Base-by-base conservation (phyloP, 2,888 invertebrate genomes). In the Steinernema hermaphroditum region DNA sequence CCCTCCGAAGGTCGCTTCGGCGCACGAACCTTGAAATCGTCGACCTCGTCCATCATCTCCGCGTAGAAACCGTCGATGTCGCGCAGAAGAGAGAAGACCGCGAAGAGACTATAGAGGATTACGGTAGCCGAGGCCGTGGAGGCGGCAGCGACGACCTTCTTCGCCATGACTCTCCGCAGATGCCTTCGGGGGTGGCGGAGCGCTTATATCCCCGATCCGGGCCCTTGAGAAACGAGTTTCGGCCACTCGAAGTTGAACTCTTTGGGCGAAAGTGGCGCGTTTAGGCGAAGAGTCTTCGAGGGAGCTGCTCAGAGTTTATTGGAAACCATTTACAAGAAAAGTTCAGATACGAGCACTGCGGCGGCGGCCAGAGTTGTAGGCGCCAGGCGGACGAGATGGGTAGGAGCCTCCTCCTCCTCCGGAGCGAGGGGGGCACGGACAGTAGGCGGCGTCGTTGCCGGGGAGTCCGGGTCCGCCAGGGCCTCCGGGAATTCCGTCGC, bases 11-110 rank as follows among this genome's bases (percentile, higher is more conserved):
- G n/a, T n/a, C n/a, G n/a, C n/a, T n/a, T n/a, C n/a, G n/a, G n/a
- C n/a, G n/a, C 19, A 46, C 46, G 8, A 22, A 50, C 50, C 50
- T 50, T 50, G 24, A 50, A 50, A 16, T 50, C 50, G 24, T 50
- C 50, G 22, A 50, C 9, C 2, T 50, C 50, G 22, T 6, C 24
- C 50, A 50, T 22, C 19, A 50, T 24, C 8, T 50, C 50, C 2
- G 19, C 22, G 24, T 50, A 50, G 24, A 50, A 50, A 12, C 8
- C 24, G 12, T 50, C 24, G 4, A 50, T 22, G 2, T 50, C 50
- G 22, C 2, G 50, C 2, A 50, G 24, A 50, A 50, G 19, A 19
- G 50, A 22, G 2, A 24, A 12, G 22, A 22, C 19, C 12, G 24
- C 22, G 22, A 50, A 50, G 22, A 50, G 24, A 50, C 50, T 22